Evolutionary conservation across 2,113 vertebrate species (phyloP).

Genomic region (Neofelis nebulosa): DNA sequence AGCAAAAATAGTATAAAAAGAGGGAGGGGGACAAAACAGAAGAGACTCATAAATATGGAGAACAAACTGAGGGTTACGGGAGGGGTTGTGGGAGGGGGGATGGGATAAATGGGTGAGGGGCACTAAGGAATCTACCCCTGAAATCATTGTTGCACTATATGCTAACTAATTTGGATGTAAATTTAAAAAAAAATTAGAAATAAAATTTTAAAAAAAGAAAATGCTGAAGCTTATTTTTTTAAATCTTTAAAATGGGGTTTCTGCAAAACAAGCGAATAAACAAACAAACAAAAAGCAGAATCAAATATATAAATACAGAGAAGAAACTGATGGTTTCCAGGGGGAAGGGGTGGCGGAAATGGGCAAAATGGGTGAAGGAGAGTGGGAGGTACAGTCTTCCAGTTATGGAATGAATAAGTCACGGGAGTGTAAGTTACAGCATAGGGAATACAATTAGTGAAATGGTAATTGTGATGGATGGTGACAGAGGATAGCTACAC

Average conservation of each 20-base stretch:
- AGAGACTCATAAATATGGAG: too few species aligned
- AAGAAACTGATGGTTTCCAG: neutral
- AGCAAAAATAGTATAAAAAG: too few species aligned
- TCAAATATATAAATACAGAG: neutral
- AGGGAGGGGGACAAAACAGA: too few species aligned
- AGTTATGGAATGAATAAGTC: neutral
- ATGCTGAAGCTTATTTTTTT: neutral
- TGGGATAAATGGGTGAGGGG: too few species aligned
- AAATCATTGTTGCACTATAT: too few species aligned
- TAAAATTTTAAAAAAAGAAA: neutral
- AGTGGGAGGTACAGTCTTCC: neutral
- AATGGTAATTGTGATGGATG: neutral
- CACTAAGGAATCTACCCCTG: too few species aligned
- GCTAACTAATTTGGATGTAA: too few species aligned
- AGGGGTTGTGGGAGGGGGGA: too few species aligned
- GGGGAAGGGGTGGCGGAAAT: neutral
- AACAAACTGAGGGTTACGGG: too few species aligned
- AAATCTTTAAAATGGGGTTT: neutral
- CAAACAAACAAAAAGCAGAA: neutral
- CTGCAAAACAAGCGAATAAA: neutral
- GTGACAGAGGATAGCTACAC: neutral
- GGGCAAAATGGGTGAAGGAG: neutral
- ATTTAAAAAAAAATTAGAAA: too few species aligned
- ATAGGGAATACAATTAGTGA: neutral
- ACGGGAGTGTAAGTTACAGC: neutral